Evolutionary conservation across 2,797 vertebrate species (phyloP).

Genomic region (Emys orbicularis): DNA sequence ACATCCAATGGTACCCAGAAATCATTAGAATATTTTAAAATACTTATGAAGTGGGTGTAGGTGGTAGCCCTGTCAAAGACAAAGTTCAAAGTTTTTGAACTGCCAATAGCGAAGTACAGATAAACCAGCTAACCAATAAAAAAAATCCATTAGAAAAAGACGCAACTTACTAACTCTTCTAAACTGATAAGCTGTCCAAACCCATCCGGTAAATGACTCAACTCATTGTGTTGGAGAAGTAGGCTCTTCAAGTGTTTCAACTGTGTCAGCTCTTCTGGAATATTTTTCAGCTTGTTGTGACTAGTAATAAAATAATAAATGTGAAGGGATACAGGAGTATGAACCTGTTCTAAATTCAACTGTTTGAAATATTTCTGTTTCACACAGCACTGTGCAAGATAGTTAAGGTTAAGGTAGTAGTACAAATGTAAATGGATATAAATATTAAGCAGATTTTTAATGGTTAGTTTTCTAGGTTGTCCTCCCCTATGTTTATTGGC

Average conservation of each 20-base stretch:
- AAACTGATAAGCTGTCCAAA: conserved; percentile 85
- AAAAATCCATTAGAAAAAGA: background rate
- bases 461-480: background rate
- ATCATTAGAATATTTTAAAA: background rate
- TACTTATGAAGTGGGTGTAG: background rate
- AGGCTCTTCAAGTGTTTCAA: conserved; percentile 84
- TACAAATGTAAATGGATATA: background rate
- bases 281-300: conserved; percentile 86
- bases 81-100: background rate
- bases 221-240: conserved; percentile 87
- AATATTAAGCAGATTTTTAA: rapidly evolving
- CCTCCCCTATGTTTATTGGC: background rate
- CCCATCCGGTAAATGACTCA: conserved; percentile 83
- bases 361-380: background rate
- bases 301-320: conserved; percentile 58
- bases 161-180: conserved; percentile 87
- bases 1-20: background rate
- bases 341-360: background rate
- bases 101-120: rapidly evolving
- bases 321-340: background rate
- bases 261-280: conserved; percentile 83
- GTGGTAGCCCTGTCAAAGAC: background rate
- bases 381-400: rapidly evolving
- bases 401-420: rapidly evolving
- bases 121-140: background rate